These are phyloP conservation scores for Climacteris rufus DNA, from an alignment of 2,113 vertebrate species.

Conservation along the genomic window DNA sequence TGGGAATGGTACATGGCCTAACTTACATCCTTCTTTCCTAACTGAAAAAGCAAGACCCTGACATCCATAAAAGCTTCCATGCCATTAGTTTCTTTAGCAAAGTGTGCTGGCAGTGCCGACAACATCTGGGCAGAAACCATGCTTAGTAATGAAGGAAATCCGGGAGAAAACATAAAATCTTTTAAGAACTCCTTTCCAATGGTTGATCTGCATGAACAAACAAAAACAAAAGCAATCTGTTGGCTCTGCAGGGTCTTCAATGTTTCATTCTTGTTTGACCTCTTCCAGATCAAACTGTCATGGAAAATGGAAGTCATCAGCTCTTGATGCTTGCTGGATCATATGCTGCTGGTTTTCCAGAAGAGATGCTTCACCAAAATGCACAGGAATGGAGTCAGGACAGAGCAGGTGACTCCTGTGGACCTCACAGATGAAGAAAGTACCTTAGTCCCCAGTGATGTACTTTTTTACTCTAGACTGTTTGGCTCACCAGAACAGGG, in stretches of 20 bases:
- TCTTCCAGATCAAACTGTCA: not conserved
- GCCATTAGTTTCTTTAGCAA: not conserved
- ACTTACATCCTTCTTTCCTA: not conserved
- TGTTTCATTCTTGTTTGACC: not conserved
- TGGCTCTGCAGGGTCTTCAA: not conserved
- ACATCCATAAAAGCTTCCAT: not conserved
- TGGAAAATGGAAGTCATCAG: not conserved
- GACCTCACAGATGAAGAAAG: not conserved
- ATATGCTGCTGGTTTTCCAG: not conserved
- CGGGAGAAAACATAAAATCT: not conserved
- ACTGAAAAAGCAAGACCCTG: not conserved
- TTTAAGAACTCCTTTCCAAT: not conserved
- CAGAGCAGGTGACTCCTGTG: not conserved
- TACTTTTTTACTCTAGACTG: not conserved
- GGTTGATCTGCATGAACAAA: not conserved
- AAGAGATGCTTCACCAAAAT: not conserved
- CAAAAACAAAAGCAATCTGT: not conserved
- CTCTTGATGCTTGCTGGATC: not conserved
- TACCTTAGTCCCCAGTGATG: not conserved
- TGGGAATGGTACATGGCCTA: not conserved
- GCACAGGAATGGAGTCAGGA: not conserved
- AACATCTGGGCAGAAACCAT: not conserved
- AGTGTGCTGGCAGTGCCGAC: not conserved
- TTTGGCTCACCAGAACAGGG: not conserved
- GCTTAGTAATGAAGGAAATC: not conserved